Conservation (phyloP, 2,797 vertebrate genomes). For the Betta splendens region DNA sequence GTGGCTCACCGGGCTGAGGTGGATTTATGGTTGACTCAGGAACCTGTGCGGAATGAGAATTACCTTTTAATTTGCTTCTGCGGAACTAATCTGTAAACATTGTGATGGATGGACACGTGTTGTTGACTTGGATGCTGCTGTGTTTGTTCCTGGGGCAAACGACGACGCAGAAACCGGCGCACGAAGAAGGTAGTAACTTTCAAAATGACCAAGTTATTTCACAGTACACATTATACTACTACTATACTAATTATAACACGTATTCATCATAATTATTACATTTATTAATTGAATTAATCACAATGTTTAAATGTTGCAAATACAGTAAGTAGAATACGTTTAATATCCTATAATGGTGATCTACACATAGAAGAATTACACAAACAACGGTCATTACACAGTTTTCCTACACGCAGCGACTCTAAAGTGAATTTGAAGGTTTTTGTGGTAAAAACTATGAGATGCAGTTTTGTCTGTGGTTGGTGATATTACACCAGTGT, state of each 20-base stretch:
- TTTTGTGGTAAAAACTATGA: neutral
- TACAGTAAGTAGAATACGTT: too few relatives aligned
- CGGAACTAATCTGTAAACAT: neutral
- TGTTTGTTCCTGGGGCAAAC: conserved; percentile 50
- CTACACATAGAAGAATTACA: too few relatives aligned
- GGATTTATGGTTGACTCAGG: conserved; percentile 43
- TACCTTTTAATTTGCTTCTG: conserved; percentile 10
- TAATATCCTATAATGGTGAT: too few relatives aligned
- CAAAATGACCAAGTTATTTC: too few relatives aligned
- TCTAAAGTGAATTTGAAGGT: neutral
- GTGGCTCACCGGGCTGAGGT: conserved; percentile 30
- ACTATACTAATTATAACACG: too few relatives aligned
- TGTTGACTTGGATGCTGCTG: conserved; percentile 65
- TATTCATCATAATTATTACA: too few relatives aligned
- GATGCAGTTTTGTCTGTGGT: conserved; percentile 26
- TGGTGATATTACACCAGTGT: conserved; percentile 46
- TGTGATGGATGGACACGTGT: conserved; percentile 64
- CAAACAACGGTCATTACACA: neutral
- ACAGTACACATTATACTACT: too few relatives aligned
- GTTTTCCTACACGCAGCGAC: neutral
- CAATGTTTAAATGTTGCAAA: too few relatives aligned
- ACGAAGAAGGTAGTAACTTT: conserved; percentile 83
- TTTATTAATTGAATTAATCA: too few relatives aligned
- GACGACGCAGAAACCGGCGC: conserved; percentile 57
- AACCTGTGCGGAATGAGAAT: conserved; percentile 7